Percentiles rank a stretch among this genome's conserved stretches.
Evolutionary conservation across 2,113 vertebrate genomes (phyloP).

Genomic region (Plectropomus leopardus): DNA sequence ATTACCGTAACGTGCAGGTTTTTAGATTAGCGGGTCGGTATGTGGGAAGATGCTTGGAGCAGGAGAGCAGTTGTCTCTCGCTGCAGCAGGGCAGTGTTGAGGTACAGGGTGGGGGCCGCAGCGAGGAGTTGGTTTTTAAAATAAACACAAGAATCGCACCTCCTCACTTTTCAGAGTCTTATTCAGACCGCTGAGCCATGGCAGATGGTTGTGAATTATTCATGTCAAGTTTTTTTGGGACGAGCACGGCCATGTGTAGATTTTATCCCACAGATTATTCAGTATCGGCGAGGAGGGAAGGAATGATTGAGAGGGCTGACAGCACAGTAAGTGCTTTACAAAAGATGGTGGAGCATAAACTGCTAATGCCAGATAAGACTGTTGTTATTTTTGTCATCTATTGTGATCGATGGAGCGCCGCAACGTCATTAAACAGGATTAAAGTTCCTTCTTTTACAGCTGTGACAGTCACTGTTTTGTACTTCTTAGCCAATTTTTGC

Average conservation of each 20-base stretch:
- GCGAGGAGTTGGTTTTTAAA: conserved; percentile 39
- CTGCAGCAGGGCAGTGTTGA: conserved; percentile 9
- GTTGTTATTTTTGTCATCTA: conserved; percentile 21
- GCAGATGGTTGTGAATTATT: conserved; percentile 86
- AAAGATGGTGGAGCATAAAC: conserved; percentile 49
- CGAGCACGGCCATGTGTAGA: conserved; percentile 63
- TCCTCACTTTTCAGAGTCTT: conserved; percentile 62
- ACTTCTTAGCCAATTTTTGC: not conserved
- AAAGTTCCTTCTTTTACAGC: conserved; percentile 10
- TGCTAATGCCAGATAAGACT: conserved; percentile 37
- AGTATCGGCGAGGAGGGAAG: conserved; percentile 50
- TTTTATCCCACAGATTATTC: conserved; percentile 75
- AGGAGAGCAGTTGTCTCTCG: not conserved
- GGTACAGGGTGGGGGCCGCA: not conserved
- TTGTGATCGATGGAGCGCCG: conserved; percentile 2
- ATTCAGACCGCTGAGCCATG: conserved; percentile 59
- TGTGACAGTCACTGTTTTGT: not conserved
- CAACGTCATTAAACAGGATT: not conserved
- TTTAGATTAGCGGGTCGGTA: not conserved
- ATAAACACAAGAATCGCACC: conserved; percentile 65
- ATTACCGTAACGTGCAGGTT: not conserved
- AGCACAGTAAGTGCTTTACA: conserved; percentile 37
- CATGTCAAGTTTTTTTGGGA: conserved; percentile 78
- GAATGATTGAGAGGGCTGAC: conserved; percentile 49
- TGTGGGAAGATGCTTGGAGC: not conserved